Evolutionary conservation across 1,140 invertebrate species (phyloP).

Genomic region (Hesperophylax magnus): DNA sequence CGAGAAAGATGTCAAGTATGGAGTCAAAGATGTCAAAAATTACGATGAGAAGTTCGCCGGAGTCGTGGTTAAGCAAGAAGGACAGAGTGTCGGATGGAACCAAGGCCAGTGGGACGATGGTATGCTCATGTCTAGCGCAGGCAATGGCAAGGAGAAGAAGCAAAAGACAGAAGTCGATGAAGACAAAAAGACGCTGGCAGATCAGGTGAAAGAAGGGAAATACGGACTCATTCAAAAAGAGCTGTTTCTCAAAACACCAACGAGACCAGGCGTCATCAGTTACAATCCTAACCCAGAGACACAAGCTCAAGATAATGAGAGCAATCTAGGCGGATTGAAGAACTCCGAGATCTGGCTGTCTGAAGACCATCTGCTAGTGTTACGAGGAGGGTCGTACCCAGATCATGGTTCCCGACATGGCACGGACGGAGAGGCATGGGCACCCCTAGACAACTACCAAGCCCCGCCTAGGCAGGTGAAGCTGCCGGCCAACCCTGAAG

Average conservation of each 20-base stretch:
- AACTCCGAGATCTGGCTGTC: conserved; percentile 90
- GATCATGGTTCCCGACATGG: conserved; percentile 67
- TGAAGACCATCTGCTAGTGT: conserved; percentile 88
- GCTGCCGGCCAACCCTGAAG: conserved; percentile 79
- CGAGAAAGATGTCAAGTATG: conserved; percentile 57
- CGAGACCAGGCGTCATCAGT: conserved; percentile 85
- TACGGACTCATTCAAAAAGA: conserved; percentile 91
- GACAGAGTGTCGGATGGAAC: conserved; percentile 69
- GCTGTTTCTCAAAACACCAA: conserved; percentile 77
- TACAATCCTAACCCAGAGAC: conserved; percentile 84
- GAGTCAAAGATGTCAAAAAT: conserved; percentile 42
- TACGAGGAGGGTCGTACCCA: conserved; percentile 82
- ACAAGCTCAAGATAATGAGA: conserved; percentile 79
- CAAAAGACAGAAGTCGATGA: conserved; percentile 77
- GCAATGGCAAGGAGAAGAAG: conserved; percentile 73
- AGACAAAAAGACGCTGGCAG: conserved; percentile 84
- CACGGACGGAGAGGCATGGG: conserved; percentile 72
- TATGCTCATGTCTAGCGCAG: conserved; percentile 76
- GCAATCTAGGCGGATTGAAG: conserved; percentile 85
- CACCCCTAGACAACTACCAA: conserved; percentile 85
- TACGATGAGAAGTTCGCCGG: conserved; percentile 66
- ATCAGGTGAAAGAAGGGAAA: conserved; percentile 90
- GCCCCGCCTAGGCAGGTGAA: conserved; percentile 86
- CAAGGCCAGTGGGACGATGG: conserved; percentile 77
- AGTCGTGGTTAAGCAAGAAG: conserved; percentile 62